Evolutionary conservation across 2,888 invertebrate genomes (phyloP).

Genomic region (Sycophila texana): DNA sequence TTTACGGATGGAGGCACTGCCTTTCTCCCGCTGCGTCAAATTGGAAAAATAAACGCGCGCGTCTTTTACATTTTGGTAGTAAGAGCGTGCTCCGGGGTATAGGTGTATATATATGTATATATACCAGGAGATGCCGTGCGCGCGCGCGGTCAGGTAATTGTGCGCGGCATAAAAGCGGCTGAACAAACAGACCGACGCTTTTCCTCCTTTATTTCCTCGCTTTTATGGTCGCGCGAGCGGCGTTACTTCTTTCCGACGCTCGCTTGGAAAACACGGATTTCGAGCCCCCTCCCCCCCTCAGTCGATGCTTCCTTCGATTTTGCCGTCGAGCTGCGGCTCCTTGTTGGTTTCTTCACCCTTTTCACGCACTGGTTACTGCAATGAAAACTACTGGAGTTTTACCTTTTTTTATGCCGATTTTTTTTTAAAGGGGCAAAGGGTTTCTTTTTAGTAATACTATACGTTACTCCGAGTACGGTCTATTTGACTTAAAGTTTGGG

Average conservation of each 20-base stretch:
- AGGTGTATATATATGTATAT: slow-evolving; percentile 1
- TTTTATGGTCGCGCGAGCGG: slow-evolving; percentile 28
- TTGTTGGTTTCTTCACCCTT: background rate
- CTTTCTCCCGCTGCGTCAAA: slow-evolving; percentile 43
- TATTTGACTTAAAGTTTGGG: no score
- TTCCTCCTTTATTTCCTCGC: slow-evolving; percentile 46
- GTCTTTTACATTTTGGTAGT: slow-evolving; percentile 26
- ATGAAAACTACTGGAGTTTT: background rate
- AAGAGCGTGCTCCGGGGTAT: no score
- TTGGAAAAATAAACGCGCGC: slow-evolving; percentile 51
- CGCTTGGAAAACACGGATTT: background rate
- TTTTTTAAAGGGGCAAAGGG: background rate
- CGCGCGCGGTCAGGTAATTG: slow-evolving; percentile 55
- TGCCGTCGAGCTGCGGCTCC: background rate
- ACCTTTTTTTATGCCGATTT: background rate
- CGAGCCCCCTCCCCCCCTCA: no score
- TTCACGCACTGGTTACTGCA: background rate
- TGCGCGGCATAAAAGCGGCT: slow-evolving; percentile 56
- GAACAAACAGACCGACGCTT: slow-evolving; percentile 57
- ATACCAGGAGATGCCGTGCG: background rate
- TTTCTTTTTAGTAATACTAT: no score
- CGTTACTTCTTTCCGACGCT: slow-evolving; percentile 10
- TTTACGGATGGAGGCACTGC: background rate
- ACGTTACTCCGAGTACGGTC: no score
- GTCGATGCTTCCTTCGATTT: background rate